Base-by-base conservation (phyloP, 2,888 invertebrate genomes). In the Coelinius sp. region DNA sequence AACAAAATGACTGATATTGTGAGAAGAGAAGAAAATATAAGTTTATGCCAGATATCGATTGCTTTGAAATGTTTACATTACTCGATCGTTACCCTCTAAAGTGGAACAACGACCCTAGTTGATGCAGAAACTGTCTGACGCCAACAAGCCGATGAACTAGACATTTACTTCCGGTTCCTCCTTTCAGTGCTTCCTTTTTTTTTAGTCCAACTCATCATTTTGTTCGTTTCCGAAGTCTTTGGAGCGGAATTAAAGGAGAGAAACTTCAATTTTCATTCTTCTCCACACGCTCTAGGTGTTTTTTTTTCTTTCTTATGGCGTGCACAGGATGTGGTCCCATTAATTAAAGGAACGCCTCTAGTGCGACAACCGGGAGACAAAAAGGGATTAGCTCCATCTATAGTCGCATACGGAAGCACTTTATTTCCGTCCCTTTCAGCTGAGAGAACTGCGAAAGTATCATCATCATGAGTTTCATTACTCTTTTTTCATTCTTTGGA, bases 91-190 rank as follows among this genome's bases (percentile, higher is more conserved):
- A 46, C n/a, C 65, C 71, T 67, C 69, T 75, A 80, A 85, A 85
- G 82, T 85, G 74, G 85, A 84, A 81, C 85, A 84, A 85, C 81
- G 85, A 85, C 84, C 85, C 35, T 31, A 35, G 64, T 53, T 65
- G 31, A 70, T 70, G 56, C 38, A 56, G 56, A 17, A 56, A 14
- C 53, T 25, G 25, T 25, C 56, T 17, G 56, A 56, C 56, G 56
- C 27, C 56, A 31, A 59, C n/a, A 35, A 31, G 59, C 20, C 59
- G 27, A 20, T 59, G 59, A 35, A 59, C 59, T 25, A 8, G 17
- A 22, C 17, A 35, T n/a, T n/a, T n/a, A 35, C 59, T 35, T 59
- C 59, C 59, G 59, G 59, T 59, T 59, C 59, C 56, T 56, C n/a
- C 35, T 31, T 38, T n/a, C n/a, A n/a, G n/a, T n/a, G n/a, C n/a